Percentiles rank a stretch among this genome's conserved stretches.
Conservation (phyloP, 2,888 invertebrate species). For the Lasioglossum vierecki region DNA sequence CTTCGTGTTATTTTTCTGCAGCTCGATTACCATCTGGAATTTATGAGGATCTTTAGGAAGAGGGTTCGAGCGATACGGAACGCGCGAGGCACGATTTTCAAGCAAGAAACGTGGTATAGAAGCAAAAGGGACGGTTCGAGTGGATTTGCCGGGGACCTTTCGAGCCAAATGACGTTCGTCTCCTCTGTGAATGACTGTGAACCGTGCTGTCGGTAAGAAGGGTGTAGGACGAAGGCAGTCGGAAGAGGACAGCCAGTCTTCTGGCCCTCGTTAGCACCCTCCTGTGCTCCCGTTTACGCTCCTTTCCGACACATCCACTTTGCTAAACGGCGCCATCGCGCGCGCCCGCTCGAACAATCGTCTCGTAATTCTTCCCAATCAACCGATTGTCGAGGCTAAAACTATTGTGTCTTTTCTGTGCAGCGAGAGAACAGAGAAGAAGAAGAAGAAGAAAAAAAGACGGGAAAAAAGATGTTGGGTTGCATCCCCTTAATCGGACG, state of each 20-base stretch:
- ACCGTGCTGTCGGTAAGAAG: slow-evolving; percentile 72
- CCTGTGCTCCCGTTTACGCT: slow-evolving; percentile 55
- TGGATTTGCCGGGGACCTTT: slow-evolving; percentile 59
- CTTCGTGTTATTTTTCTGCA: neutral
- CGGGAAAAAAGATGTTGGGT: slow-evolving; percentile 16
- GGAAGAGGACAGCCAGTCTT: slow-evolving; percentile 46
- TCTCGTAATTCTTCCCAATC: slow-evolving; percentile 81
- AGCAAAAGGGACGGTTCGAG: slow-evolving; percentile 25
- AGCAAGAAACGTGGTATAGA: neutral
- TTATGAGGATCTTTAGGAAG: neutral
- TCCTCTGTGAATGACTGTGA: slow-evolving; percentile 78
- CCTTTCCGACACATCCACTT: slow-evolving; percentile 71
- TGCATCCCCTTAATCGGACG: slow-evolving; percentile 59
- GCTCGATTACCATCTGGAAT: neutral
- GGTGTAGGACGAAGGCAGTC: slow-evolving; percentile 12
- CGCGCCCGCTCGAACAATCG: slow-evolving; percentile 76
- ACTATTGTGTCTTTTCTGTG: slow-evolving; percentile 78
- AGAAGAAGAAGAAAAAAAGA: neutral
- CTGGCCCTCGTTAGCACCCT: slow-evolving; percentile 78
- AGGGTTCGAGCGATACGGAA: neutral
- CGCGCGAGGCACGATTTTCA: neutral
- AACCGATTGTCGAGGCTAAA: slow-evolving; percentile 80
- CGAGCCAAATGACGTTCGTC: slow-evolving; percentile 76
- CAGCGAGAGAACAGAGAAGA: neutral
- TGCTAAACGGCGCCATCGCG: slow-evolving; percentile 65